Base-by-base conservation (phyloP, 2,797 vertebrate species). In the Protosalanx chinensis region DNA sequence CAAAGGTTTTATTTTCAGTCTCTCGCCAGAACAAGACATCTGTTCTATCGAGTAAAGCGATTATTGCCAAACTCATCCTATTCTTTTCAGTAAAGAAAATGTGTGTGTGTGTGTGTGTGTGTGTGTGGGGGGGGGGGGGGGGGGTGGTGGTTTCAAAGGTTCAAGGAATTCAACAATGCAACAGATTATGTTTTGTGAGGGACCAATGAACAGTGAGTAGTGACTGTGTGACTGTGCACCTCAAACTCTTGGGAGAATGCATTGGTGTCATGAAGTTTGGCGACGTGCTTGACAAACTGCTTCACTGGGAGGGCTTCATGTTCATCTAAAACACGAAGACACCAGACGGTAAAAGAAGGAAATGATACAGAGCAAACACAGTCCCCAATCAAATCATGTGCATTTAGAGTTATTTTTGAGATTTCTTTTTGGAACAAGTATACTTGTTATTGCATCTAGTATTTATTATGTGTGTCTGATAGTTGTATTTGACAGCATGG, bases 171-270 rank as follows among this genome's bases (percentile, higher is more conserved):
- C 32, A 33, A 33, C 13, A 30, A 8, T 30, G 46, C 32, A 32
- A 29, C 37, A 46, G 33, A 15, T 49, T 49, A 10, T 56, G 18
- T 56, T 56, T 16, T n/a, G 16, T 16, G 49, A 67, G 16, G 41
- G 41, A 46, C 2, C 41, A 46, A 13, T 12, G 41, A 12, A 46
- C 41, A 46, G 37, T 30, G 18, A 61, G 32, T 27, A 70, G 41
- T 61, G 58, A 15, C 15, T 60, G 62, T 62, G 59, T 53, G 57
- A 15, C 23, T 10, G 58, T n/a, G 46, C 93, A 98, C 98, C 96
- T 99, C 94, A 91, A 99, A 99, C 91, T 99, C 95, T 88, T 89
- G 88, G 67, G 93, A 90, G 87, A 99, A 99, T 57, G 95, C 93
- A 83, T 85, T 91, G 74, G 88, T 92, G 89, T 92, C 87, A 89